Evolutionary conservation across 1,140 invertebrate genomes (phyloP).

Genomic region (Coptotermes formosanus): DNA sequence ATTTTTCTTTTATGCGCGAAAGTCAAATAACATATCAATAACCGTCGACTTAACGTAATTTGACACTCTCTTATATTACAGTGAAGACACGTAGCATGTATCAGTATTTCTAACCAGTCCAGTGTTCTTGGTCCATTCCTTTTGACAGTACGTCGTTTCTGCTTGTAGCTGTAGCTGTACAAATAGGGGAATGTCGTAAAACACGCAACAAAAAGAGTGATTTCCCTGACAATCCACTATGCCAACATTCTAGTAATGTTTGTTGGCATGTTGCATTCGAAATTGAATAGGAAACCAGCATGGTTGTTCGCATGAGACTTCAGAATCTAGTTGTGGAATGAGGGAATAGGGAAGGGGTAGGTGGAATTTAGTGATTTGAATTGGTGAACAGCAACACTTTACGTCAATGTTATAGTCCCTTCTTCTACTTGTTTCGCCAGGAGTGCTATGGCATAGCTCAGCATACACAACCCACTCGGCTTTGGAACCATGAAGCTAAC

Average conservation of each 20-base stretch:
- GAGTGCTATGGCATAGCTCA: background rate
- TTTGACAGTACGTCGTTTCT: background rate
- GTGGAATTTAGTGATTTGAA: conserved; percentile 19
- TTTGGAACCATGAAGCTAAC: background rate
- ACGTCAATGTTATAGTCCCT: background rate
- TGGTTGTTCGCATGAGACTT: conserved; percentile 4
- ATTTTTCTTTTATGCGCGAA: too few relatives aligned
- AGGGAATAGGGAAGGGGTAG: background rate
- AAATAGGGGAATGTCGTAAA: background rate
- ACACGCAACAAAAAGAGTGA: conserved; percentile 15
- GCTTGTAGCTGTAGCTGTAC: background rate
- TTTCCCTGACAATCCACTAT: background rate
- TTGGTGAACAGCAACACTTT: conserved; percentile 14
- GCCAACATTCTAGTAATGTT: background rate
- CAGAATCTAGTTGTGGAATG: background rate
- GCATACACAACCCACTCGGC: background rate
- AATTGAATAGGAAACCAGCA: conserved; percentile 6
- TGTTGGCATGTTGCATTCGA: background rate
- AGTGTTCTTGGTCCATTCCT: background rate
- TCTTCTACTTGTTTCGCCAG: background rate
- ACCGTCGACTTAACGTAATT: too few relatives aligned
- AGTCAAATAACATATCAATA: too few relatives aligned
- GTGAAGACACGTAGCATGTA: too few relatives aligned
- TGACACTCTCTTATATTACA: too few relatives aligned
- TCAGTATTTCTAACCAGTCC: background rate